Base-by-base conservation (phyloP, 2,797 vertebrate genomes). In the Lemur catta region DNA sequence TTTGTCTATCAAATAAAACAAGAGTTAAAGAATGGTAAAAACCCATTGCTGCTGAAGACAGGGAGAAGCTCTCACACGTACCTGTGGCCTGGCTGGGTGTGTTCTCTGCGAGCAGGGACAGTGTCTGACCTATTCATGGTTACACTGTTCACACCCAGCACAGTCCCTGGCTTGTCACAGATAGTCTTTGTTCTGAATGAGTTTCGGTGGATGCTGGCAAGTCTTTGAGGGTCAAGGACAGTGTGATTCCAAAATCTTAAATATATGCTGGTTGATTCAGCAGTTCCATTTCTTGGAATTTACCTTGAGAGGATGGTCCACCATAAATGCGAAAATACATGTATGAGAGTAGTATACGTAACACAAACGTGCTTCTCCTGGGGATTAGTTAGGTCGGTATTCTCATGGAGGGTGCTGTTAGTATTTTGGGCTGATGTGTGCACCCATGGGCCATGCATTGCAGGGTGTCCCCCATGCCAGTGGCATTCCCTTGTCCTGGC, bases 11-110 rank as follows among this genome's bases (percentile, higher is more conserved):
- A 38, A 28, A 41, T 75, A 1, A 12, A 50, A 74, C 43, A 63
- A 41, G 33, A 28, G 50, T 50, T 57, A 63, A 72, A 80, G 20
- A 57, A 26, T 52, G 38, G 59, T 46, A 26, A 84, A 84, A 76
- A 69, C 43, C 18, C 30, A 4, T 30, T 75, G 69, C 35, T 75
- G 50, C 35, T 30, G 48, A 78, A 80, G 59, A 65, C 12, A 10
- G 0, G 30, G 61, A 50, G 33, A 63, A 79, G 13, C 18, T 28
- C 12, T 63, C 4, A n/a, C 28, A 71, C 0, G 3, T 0, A 2
- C 30, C 28, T 30, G 67, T 52, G 20, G 52, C 33, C 41, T 65
- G 48, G 38, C 41, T 71, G 38, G 67, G 24, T 26, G 11, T 57
- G 55, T n/a, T 86, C 46, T 71, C 33, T 22, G 63, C 57, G 22